phyloP scores from a whole-genome alignment of 2,797 vertebrate species.

The Nasua narica region DNA sequence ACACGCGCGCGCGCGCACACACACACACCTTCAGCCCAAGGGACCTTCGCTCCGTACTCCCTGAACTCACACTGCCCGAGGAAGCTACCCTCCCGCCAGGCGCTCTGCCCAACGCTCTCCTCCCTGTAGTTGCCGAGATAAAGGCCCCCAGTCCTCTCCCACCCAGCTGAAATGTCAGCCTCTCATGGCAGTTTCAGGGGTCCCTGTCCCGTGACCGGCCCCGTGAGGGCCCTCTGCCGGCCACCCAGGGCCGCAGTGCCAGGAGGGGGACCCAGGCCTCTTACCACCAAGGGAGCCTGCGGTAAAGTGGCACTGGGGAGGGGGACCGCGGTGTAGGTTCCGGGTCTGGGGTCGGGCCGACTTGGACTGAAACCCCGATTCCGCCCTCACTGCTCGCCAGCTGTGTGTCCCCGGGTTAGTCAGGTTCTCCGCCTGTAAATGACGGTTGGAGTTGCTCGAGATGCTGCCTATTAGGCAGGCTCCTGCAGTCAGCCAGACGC shows the following conservation, averaged over 20 bases:
- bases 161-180: neutral
- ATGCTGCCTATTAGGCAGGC: fast-evolving
- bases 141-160: neutral
- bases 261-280: neutral
- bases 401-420: neutral
- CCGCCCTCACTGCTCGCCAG: neutral
- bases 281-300: neutral
- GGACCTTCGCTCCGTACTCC: neutral
- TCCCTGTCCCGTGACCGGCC: neutral
- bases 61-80: fast-evolving
- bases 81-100: neutral
- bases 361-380: neutral
- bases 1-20: too few species aligned
- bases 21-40: neutral
- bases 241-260: too few species aligned
- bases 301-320: too few species aligned
- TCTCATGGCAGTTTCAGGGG: neutral
- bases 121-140: neutral
- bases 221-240: neutral
- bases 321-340: neutral
- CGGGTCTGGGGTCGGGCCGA: neutral
- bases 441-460: neutral
- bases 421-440: neutral
- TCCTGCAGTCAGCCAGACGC: neutral
- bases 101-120: neutral